Evolutionary conservation across 2,888 invertebrate genomes (phyloP).

Genomic region (Pegoplata infirma): DNA sequence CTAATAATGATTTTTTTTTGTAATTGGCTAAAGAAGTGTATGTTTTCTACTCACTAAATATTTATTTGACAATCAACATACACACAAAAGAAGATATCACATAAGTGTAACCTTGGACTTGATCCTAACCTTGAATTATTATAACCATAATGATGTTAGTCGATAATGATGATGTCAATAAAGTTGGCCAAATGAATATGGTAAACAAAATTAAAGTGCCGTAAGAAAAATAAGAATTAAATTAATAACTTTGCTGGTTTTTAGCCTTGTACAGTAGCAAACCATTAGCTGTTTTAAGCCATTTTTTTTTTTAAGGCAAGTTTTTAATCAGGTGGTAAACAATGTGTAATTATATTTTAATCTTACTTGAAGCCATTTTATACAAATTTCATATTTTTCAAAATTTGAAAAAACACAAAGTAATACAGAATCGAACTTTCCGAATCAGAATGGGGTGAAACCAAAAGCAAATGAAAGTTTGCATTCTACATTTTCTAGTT

Average conservation of each 20-base stretch:
- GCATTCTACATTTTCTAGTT: too few species aligned
- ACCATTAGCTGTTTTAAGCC: neutral
- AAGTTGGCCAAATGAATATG: neutral
- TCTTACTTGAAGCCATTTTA: neutral
- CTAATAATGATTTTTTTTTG: too few species aligned
- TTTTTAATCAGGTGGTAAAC: neutral
- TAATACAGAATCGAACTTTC: too few species aligned
- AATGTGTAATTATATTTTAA: neutral
- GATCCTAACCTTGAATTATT: conserved; percentile 58
- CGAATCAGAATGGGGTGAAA: too few species aligned
- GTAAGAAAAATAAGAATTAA: neutral
- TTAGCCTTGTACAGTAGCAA: too few species aligned
- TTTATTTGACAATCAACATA: neutral
- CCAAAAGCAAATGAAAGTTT: too few species aligned
- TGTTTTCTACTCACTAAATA: too few species aligned
- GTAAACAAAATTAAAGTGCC: neutral
- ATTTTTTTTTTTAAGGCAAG: neutral
- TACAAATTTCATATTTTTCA: too few species aligned
- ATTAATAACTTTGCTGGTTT: neutral
- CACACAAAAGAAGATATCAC: neutral
- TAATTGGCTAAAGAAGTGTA: too few species aligned
- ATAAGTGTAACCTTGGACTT: conserved; percentile 58
- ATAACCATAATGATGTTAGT: neutral
- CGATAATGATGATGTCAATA: neutral
- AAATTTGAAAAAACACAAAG: too few species aligned